A percentile compares a stretch with the other conserved stretches of the same genome.
Evolutionary conservation across 2,888 invertebrate genomes (phyloP).

Genomic region (Abrostola triplasia): DNA sequence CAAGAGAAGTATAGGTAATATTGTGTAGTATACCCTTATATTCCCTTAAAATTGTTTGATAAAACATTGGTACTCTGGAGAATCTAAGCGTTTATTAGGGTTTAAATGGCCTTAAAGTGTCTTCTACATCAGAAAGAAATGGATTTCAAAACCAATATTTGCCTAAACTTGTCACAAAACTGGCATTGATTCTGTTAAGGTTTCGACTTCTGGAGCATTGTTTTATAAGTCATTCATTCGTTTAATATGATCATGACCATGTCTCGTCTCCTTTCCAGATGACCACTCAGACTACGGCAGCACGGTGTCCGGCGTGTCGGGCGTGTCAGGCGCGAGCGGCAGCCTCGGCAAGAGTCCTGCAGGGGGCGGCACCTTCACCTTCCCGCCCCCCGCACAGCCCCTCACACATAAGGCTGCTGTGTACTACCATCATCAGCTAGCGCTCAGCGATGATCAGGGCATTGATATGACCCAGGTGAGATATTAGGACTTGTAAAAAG

Average conservation of each 20-base stretch:
- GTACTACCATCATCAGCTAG: constrained; percentile 94
- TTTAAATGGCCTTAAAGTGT: too few relatives aligned
- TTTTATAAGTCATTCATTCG: constrained; percentile 2
- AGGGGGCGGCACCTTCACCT: constrained; percentile 91
- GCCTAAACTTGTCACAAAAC: too few relatives aligned
- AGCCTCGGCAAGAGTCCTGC: constrained; percentile 90
- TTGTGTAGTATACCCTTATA: too few relatives aligned
- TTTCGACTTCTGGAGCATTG: background rate
- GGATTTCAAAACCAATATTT: too few relatives aligned
- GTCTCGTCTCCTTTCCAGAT: constrained; percentile 79
- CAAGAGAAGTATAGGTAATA: too few relatives aligned
- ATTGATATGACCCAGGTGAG: constrained; percentile 95
- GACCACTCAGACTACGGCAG: constrained; percentile 91
- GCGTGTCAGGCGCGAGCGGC: constrained; percentile 85
- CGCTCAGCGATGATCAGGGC: constrained; percentile 95
- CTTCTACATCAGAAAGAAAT: too few relatives aligned
- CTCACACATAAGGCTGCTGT: constrained; percentile 93
- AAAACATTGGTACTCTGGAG: too few relatives aligned
- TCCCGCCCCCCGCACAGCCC: constrained; percentile 91
- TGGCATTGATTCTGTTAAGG: too few relatives aligned
- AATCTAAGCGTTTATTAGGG: too few relatives aligned
- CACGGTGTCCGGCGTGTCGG: constrained; percentile 89
- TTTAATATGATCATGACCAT: background rate
- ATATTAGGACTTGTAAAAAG: background rate
- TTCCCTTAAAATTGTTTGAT: too few relatives aligned